Evolutionary conservation across 2,888 invertebrate species (phyloP).

Genomic region (Agrenia bidenticulata): DNA sequence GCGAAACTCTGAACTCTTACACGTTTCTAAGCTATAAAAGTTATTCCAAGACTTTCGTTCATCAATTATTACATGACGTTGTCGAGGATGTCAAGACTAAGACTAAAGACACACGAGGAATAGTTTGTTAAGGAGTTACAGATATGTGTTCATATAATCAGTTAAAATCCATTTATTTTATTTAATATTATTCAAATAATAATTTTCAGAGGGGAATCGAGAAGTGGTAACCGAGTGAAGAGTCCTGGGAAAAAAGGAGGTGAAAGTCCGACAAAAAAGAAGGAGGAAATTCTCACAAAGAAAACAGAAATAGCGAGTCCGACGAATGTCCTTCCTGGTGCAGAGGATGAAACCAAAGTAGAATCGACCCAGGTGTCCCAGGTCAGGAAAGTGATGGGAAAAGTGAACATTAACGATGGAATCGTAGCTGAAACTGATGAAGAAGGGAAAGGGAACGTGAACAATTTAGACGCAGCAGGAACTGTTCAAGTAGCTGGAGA

Average conservation of each 20-base stretch:
- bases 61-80: too few relatives aligned
- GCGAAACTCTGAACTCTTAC: too few relatives aligned
- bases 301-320: not conserved
- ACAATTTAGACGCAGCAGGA: not conserved
- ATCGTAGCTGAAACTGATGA: slow-evolving; percentile 15
- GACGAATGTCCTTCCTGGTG: not conserved
- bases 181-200: too few relatives aligned
- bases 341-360: not conserved
- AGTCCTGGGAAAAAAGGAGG: not conserved
- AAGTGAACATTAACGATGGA: not conserved
- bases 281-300: not conserved
- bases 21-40: too few relatives aligned
- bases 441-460: slow-evolving; percentile 17
- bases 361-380: not conserved
- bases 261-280: slow-evolving; percentile 9
- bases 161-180: too few relatives aligned
- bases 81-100: too few relatives aligned
- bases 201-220: slow-evolving; percentile 1
- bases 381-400: not conserved
- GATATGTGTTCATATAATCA: too few relatives aligned
- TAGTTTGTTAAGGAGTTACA: too few relatives aligned
- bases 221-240: not conserved
- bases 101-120: too few relatives aligned
- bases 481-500: slow-evolving; percentile 4
- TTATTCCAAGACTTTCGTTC: too few relatives aligned